Conservation (phyloP, 1,140 invertebrate species). For the Thaumatotibia leucotreta region DNA sequence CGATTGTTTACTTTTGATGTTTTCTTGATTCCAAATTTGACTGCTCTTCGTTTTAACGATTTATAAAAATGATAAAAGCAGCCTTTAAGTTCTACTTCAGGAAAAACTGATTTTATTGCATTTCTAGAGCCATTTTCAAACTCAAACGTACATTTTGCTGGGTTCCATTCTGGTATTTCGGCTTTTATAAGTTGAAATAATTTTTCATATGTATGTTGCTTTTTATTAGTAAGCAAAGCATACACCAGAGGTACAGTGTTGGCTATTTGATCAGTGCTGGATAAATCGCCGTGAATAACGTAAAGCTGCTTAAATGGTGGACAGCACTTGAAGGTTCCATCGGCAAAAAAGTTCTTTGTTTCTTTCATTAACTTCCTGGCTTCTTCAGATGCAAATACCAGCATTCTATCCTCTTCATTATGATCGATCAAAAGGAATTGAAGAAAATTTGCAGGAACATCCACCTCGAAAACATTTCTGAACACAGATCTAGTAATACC, state of each 20-base stretch:
- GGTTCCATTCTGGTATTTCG: not conserved
- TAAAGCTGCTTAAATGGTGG: not conserved
- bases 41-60: not conserved
- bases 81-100: not conserved
- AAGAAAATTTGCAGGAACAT: not conserved
- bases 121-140: not conserved
- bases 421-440: not conserved
- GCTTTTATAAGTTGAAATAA: not conserved
- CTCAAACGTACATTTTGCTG: not conserved
- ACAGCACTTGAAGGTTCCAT: not conserved
- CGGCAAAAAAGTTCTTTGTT: not conserved
- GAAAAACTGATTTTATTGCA: not conserved
- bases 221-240: not conserved
- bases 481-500: not conserved
- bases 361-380: not conserved
- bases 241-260: not conserved
- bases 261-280: not conserved
- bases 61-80: not conserved
- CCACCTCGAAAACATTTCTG: not conserved
- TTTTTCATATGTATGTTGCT: constrained; percentile 1
- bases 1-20: not conserved
- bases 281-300: not conserved
- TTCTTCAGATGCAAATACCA: not conserved
- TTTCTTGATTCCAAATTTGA: not conserved
- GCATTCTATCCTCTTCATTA: not conserved